Percentiles rank a stretch among this genome's conserved stretches.
Evolutionary conservation across 2,888 invertebrate genomes (phyloP).

Genomic region (Dicranocentrus wangi): DNA sequence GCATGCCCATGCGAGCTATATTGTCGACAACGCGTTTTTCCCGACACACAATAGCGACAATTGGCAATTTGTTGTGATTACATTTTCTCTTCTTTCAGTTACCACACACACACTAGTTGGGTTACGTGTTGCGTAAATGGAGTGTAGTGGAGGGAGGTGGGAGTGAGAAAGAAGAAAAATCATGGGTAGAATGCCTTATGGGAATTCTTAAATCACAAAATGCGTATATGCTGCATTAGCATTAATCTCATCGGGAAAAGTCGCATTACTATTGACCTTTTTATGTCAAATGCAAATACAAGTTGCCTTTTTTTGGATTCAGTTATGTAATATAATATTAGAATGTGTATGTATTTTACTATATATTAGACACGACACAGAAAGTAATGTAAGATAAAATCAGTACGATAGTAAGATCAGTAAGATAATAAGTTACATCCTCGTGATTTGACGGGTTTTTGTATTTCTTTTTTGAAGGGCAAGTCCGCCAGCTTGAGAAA

Average conservation of each 20-base stretch:
- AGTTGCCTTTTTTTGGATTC: too few species aligned
- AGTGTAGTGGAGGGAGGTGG: conserved; percentile 19
- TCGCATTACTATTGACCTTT: conserved; percentile 60
- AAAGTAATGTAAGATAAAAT: too few species aligned
- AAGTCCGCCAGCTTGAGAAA: too few species aligned
- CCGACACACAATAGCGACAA: conserved; percentile 43
- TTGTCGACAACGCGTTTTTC: conserved; percentile 36
- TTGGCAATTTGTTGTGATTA: conserved; percentile 52
- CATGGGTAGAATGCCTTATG: conserved; percentile 59
- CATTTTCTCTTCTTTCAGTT: conserved; percentile 12
- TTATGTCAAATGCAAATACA: conserved; percentile 52
- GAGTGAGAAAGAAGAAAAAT: conserved; percentile 58
- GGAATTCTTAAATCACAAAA: conserved; percentile 58
- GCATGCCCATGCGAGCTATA: conserved; percentile 57
- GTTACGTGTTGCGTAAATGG: conserved; percentile 1
- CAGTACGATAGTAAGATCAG: too few species aligned
- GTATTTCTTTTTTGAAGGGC: too few species aligned
- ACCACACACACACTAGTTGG: not conserved
- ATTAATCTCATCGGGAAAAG: conserved; percentile 49
- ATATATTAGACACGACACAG: too few species aligned
- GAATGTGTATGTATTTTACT: too few species aligned
- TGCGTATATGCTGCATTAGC: conserved; percentile 39
- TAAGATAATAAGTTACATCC: too few species aligned
- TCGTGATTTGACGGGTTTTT: too few species aligned
- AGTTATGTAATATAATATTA: too few species aligned